These are phyloP conservation scores for Psococerastis gibbosa DNA, from an alignment of 2,888 invertebrate species.

Conservation along the genomic window DNA sequence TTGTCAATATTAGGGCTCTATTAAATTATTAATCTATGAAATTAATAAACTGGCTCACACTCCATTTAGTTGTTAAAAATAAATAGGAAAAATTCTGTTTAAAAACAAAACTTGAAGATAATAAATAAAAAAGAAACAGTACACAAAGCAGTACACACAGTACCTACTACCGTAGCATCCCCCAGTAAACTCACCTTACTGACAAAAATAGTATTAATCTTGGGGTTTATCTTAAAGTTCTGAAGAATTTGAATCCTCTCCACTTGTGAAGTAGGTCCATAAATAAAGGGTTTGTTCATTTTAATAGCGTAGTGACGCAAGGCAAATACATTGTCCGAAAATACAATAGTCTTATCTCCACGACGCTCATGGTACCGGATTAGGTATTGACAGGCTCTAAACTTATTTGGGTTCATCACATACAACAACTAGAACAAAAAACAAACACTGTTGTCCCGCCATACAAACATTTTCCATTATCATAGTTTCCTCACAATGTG, in stretches of 20 bases:
- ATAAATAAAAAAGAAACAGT: no score
- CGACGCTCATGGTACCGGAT: conserved; percentile 83
- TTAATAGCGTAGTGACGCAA: conserved; percentile 92
- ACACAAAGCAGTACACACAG: no score
- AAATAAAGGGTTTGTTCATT: conserved; percentile 95
- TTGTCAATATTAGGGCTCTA: no score
- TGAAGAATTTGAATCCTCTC: conserved; percentile 96
- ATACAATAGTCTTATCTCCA: conserved; percentile 97
- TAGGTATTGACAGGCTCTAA: conserved; percentile 88
- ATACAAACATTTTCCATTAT: no score
- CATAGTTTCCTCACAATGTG: no score
- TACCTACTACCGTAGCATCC: no score
- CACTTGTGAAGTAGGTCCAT: conserved; percentile 80
- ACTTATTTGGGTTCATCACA: conserved; percentile 98
- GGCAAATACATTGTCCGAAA: conserved; percentile 98
- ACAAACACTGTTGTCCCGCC: no score
- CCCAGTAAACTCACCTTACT: conserved; percentile 65
- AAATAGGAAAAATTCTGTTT: no score
- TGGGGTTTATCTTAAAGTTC: conserved; percentile 97
- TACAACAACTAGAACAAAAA: conserved; percentile 46
- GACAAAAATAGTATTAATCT: conserved; percentile 96
- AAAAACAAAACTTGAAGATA: no score
- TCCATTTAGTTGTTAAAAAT: no score
- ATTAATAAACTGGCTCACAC: no score
- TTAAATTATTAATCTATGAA: no score